These are phyloP conservation scores for Epicampocera succincta DNA, from an alignment of 2,888 invertebrate species.

Conservation along the genomic window DNA sequence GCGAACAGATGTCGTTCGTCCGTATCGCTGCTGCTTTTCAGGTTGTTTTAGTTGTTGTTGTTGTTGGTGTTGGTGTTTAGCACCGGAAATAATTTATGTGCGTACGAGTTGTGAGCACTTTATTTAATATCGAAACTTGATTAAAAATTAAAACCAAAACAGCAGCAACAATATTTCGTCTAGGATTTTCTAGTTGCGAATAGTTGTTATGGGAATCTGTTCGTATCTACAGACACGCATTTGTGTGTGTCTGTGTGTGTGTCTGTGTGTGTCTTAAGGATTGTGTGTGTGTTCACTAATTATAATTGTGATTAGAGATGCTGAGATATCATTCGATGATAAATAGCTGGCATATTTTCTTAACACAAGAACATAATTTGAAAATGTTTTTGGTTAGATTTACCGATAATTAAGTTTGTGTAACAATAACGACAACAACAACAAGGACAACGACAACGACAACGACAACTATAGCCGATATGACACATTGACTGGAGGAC, in stretches of 20 bases:
- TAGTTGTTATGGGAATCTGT: not conserved
- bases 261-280: not conserved
- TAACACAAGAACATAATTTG: conserved; percentile 66
- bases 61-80: conserved; percentile 8
- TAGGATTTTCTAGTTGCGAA: conserved; percentile 26
- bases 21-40: not conserved
- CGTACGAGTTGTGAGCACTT: conserved; percentile 15
- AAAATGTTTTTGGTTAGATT: conserved; percentile 66
- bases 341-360: conserved; percentile 63
- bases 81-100: conserved; percentile 17
- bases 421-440: conserved; percentile 52
- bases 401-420: conserved; percentile 66
- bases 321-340: conserved; percentile 65
- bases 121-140: conserved; percentile 12
- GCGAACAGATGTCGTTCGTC: conserved; percentile 28
- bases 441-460: conserved; percentile 29
- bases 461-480: conserved; percentile 8
- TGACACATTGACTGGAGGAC: conserved; percentile 10
- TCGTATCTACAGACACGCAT: not conserved
- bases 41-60: conserved; percentile 4
- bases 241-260: conserved; percentile 1
- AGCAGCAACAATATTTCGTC: conserved; percentile 17
- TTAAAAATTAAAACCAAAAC: not conserved
- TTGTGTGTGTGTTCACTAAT: conserved; percentile 56
- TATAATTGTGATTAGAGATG: conserved; percentile 69